phyloP scores from a whole-genome alignment of 2,113 vertebrate genomes.

The Tautogolabrus adspersus region DNA sequence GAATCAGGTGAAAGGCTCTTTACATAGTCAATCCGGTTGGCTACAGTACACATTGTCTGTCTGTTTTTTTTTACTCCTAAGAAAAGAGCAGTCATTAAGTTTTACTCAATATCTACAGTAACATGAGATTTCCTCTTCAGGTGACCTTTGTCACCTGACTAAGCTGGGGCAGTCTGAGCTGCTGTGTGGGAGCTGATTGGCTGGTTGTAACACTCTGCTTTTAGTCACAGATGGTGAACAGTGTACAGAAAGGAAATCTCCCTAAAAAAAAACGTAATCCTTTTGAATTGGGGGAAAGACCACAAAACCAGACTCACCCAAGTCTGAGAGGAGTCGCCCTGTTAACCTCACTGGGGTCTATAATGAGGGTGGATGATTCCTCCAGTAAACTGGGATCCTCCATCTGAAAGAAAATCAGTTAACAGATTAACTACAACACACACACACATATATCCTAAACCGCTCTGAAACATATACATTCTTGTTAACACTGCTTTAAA shows the following conservation, averaged over 20 bases:
- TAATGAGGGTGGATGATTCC: conserved; percentile 90
- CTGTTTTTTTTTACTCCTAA: not conserved
- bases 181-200: conserved; percentile 15
- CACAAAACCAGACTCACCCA: conserved; percentile 84
- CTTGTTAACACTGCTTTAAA: not conserved
- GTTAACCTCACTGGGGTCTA: conserved; percentile 92
- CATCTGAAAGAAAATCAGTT: conserved; percentile 88
- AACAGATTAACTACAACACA: conserved; percentile 5
- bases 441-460: not conserved
- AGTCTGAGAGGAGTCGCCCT: conserved; percentile 91
- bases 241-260: conserved; percentile 13
- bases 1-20: no score
- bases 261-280: conserved; percentile 9
- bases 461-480: not conserved
- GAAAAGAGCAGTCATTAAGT: not conserved
- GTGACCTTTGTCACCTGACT: not conserved
- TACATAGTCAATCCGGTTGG: not conserved
- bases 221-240: conserved; percentile 17
- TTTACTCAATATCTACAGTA: not conserved
- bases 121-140: not conserved
- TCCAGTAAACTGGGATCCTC: conserved; percentile 98
- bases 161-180: conserved; percentile 1
- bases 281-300: not conserved
- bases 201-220: not conserved
- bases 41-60: not conserved